Evolutionary conservation across 2,888 invertebrate genomes (phyloP).

Genomic region (Eulithis testata): DNA sequence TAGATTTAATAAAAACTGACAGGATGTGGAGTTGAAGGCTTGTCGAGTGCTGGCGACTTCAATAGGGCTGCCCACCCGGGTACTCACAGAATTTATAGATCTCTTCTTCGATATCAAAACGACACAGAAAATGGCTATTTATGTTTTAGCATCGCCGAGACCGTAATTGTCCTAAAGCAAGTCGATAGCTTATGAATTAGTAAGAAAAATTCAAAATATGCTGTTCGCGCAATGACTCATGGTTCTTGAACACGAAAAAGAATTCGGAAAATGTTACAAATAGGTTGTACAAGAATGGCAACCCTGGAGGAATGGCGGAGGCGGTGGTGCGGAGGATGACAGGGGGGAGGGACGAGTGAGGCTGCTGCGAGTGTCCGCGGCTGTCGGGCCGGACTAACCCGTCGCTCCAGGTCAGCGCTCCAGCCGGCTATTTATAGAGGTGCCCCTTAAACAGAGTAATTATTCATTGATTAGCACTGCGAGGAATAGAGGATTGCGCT

Average conservation of each 20-base stretch:
- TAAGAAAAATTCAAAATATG: not conserved
- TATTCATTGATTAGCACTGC: constrained; percentile 85
- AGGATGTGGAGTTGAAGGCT: constrained; percentile 77
- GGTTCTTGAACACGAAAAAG: constrained; percentile 16
- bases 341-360: constrained; percentile 53
- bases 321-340: constrained; percentile 42
- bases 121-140: too few relatives aligned
- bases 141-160: too few relatives aligned
- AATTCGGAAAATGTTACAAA: not conserved
- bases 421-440: constrained; percentile 84
- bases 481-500: constrained; percentile 84
- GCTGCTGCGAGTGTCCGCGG: constrained; percentile 78
- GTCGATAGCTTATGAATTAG: not conserved
- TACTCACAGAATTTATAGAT: constrained; percentile 5
- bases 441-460: constrained; percentile 85
- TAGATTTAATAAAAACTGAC: constrained; percentile 76
- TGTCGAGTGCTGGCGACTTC: constrained; percentile 65
- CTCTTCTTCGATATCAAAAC: constrained; percentile 1
- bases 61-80: constrained; percentile 48
- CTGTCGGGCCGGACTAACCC: constrained; percentile 83
- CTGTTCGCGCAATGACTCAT: constrained; percentile 3
- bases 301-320: constrained; percentile 46
- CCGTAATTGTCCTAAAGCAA: too few relatives aligned
- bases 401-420: constrained; percentile 85
- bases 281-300: constrained; percentile 28